Evolutionary conservation across 2,113 vertebrate genomes (phyloP).

Genomic region (Taurulus bubalis): DNA sequence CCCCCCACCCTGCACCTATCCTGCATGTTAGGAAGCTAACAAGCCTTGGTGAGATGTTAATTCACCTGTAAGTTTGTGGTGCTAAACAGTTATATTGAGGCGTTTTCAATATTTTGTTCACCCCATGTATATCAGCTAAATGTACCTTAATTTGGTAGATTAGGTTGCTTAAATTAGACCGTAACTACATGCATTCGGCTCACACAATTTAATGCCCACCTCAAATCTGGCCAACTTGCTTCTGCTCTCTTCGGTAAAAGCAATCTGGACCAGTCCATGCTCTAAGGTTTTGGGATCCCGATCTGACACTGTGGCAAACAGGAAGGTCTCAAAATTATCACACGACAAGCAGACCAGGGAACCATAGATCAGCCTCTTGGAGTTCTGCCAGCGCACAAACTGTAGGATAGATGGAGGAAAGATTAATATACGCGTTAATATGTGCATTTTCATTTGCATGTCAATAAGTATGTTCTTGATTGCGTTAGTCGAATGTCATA

Average conservation of each 20-base stretch:
- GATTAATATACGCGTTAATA: neutral
- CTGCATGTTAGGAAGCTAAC: neutral
- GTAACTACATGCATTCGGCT: neutral
- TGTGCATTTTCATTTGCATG: neutral
- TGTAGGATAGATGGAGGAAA: slow-evolving; percentile 43
- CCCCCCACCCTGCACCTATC: neutral
- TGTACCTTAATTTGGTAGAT: neutral
- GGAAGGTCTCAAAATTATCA: slow-evolving; percentile 91
- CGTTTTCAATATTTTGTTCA: neutral
- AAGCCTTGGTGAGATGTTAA: neutral
- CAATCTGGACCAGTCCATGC: slow-evolving; percentile 86
- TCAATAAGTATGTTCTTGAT: neutral
- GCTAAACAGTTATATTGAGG: neutral
- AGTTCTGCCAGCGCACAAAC: slow-evolving; percentile 93
- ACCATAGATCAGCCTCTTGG: slow-evolving; percentile 91
- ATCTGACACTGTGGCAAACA: slow-evolving; percentile 92
- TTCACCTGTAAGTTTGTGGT: neutral
- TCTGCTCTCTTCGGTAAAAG: slow-evolving; percentile 87
- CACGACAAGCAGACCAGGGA: slow-evolving; percentile 94
- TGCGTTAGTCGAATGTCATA: neutral
- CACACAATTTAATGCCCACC: slow-evolving; percentile 36
- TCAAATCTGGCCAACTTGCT: slow-evolving; percentile 77
- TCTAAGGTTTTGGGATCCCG: slow-evolving; percentile 82
- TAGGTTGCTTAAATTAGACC: neutral
- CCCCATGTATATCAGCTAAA: neutral